Evolutionary conservation across 2,888 invertebrate species (phyloP), one percentile per base, ranked within the genome.

Genomic region (Desoria tigrina): DNA sequence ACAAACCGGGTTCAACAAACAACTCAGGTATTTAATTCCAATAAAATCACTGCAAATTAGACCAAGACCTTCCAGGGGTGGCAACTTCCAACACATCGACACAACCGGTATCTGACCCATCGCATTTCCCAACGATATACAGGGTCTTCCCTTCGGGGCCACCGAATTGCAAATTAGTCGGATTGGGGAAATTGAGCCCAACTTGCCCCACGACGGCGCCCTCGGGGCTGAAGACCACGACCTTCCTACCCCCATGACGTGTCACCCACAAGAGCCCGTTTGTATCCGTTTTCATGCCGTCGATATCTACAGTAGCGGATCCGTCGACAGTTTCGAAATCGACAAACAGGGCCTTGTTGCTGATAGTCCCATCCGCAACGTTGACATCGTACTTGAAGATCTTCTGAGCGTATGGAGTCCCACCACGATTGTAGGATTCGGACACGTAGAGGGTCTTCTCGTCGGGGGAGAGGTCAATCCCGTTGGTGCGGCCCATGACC

Each of bases 81-180:
- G 39, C 16, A 16, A 71, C 54, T 42, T 71, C 60, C 37, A 73
- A 54, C 27, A 32, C 53, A 53, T 73, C 73, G 2, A 69, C 65
- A 45, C 71, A 73, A 0, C 73, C 73, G 21, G 42, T 55, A 21
- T 55, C 57, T 42, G 51, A 53, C 23, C 63, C 61, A 2, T 26
- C 51, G 42, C 71, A 71, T 54, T 69, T 65, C 24, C 73, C 73
- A 56, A 71, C 71, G 45, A 73, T 62, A 45, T 61, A 71, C 1
- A 73, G 27, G 2, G 66, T 66, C 7, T 54, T 69, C 53, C 73
- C 70, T 2, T 9, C 26, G 1, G 61, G 63, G 23, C 71, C 71
- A n/a, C 71, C 71, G 28, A 73, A 69, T 54, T 73, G 71, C 23
- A 73, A 39, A 59, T 73, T 73, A 2, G 73, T 73, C 6, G 73